These are phyloP conservation scores for Synchiropus splendidus DNA, from an alignment of 2,113 vertebrate species.

Conservation along the genomic window DNA sequence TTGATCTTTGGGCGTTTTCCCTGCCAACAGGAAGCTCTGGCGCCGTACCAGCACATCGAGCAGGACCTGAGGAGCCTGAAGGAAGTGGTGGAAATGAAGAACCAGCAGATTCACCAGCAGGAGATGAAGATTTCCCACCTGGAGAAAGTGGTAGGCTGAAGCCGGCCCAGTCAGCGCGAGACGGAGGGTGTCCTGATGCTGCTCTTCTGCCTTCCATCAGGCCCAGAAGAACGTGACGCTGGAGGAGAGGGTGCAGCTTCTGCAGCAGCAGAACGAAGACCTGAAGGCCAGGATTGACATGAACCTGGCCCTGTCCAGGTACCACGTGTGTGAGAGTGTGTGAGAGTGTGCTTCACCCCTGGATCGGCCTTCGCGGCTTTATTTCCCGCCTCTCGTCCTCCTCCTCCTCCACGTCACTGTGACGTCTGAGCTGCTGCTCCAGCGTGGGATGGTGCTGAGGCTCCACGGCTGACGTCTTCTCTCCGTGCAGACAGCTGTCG, in stretches of 20 bases:
- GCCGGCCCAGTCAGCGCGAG: conserved; percentile 9
- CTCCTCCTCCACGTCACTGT: too few species aligned
- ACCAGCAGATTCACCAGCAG: conserved; percentile 90
- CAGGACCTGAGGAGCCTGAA: conserved; percentile 89
- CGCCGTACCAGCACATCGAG: conserved; percentile 90
- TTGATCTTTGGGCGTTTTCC: background rate
- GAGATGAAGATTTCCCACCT: conserved; percentile 89
- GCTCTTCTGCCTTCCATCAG: conserved; percentile 65
- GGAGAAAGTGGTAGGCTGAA: conserved; percentile 84
- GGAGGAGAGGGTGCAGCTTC: conserved; percentile 86
- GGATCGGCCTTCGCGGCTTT: too few species aligned
- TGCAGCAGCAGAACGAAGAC: conserved; percentile 96
- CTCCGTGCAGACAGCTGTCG: conserved; percentile 78
- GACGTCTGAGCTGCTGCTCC: too few species aligned
- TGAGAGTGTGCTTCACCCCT: too few species aligned
- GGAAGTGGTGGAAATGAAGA: conserved; percentile 94
- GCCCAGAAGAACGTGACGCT: conserved; percentile 87
- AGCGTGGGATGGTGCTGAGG: too few species aligned
- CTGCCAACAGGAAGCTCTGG: conserved; percentile 71
- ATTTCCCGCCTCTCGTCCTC: too few species aligned
- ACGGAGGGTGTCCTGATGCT: conserved; percentile 42
- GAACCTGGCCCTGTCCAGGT: conserved; percentile 84
- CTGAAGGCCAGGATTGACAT: conserved; percentile 83
- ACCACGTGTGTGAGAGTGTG: background rate
- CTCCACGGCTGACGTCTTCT: too few species aligned